Conservation (phyloP, 1,140 invertebrate genomes). For the Catajapyx aquilonaris region DNA sequence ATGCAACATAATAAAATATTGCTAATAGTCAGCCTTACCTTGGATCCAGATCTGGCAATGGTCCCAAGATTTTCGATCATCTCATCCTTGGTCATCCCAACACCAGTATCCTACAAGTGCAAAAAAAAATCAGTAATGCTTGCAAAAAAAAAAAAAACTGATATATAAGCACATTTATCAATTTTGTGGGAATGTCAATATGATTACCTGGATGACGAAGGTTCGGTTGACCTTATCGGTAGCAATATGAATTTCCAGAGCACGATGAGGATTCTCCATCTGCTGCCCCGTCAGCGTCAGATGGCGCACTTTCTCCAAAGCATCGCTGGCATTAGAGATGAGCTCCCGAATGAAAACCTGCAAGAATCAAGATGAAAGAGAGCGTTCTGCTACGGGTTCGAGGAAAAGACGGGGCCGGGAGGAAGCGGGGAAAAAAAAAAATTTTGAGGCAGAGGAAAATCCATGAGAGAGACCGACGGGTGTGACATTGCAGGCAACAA, state of each 20-base stretch:
- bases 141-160: neutral
- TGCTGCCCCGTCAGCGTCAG: conserved; percentile 35
- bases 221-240: conserved; percentile 72
- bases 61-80: conserved; percentile 78
- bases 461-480: no score
- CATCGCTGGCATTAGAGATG: conserved; percentile 93
- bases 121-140: conserved; percentile 2
- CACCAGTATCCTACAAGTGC: conserved; percentile 52
- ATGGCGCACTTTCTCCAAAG: conserved; percentile 77
- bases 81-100: conserved; percentile 88
- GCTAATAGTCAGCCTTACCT: conserved; percentile 32
- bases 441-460: no score
- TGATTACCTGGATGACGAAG: conserved; percentile 63
- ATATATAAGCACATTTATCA: no score
- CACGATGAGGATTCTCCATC: conserved; percentile 15
- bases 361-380: conserved; percentile 10
- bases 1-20: no score
- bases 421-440: no score
- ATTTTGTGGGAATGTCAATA: no score
- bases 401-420: no score
- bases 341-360: conserved; percentile 87
- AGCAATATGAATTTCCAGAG: conserved; percentile 67
- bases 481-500: no score
- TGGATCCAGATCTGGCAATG: conserved; percentile 87
- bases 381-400: conserved; percentile 3